Conservation (phyloP, 2,113 vertebrate genomes). For the Chlorodrepanis virens region DNA sequence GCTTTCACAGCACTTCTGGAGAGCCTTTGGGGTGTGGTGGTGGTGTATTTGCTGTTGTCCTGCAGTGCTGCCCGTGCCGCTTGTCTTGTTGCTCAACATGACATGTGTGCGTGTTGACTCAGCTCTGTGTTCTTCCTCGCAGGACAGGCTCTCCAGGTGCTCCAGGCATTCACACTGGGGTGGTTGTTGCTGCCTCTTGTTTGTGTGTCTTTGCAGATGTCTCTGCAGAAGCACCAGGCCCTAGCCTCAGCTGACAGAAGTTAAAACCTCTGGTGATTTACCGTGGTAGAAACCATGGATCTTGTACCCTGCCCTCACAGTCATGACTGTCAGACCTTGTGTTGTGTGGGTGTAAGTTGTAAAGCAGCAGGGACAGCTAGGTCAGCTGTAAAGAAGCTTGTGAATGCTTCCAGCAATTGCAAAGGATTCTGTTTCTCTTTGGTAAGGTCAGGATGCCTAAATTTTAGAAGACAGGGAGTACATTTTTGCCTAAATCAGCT, state of each 20-base stretch:
- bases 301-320: not conserved
- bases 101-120: fast-evolving
- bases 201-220: not conserved
- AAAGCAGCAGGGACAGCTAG: not conserved
- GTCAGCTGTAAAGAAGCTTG: not conserved
- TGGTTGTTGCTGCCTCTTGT: not conserved
- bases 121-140: fast-evolving
- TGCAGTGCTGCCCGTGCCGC: not conserved
- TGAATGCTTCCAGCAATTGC: not conserved
- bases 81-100: not conserved
- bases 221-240: not conserved
- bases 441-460: not conserved
- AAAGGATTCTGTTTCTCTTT: not conserved
- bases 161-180: fast-evolving
- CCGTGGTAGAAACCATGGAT: fast-evolving
- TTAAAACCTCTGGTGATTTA: not conserved
- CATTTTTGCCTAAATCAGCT: not conserved
- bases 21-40: not conserved
- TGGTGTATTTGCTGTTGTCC: not conserved
- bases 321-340: not conserved
- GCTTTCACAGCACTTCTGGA: not conserved
- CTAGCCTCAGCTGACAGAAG: not conserved
- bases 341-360: not conserved
- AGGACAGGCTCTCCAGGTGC: not conserved
- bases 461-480: not conserved